Percentiles rank a stretch among this genome's conserved stretches.
Evolutionary conservation across 2,113 vertebrate genomes (phyloP).

Genomic region (Probosciger aterrimus): DNA sequence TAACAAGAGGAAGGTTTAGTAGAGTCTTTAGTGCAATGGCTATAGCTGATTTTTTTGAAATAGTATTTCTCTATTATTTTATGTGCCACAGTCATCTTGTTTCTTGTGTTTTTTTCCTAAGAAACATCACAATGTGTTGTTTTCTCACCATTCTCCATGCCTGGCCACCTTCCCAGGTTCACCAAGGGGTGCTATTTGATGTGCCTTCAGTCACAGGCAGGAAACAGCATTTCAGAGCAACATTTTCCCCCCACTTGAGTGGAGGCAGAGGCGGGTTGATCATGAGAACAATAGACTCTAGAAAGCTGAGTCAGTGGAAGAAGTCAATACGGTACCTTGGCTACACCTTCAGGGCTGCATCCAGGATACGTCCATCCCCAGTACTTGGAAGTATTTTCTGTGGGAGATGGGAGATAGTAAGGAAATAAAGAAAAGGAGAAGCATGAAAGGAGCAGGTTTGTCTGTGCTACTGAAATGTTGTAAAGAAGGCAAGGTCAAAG

Average conservation of each 20-base stretch:
- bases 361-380: not conserved
- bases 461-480: not conserved
- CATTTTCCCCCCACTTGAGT: rapidly evolving
- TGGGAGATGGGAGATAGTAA: rapidly evolving
- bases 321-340: not conserved
- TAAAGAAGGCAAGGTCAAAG: not conserved
- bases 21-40: not conserved
- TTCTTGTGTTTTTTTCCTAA: not conserved
- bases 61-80: not conserved
- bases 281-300: not conserved
- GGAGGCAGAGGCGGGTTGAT: not conserved
- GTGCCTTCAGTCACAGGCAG: not conserved
- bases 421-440: not conserved
- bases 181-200: not conserved
- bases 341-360: not conserved
- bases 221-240: not conserved
- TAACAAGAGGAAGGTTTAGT: not conserved
- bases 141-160: not conserved
- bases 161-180: not conserved
- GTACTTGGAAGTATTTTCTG: not conserved
- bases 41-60: not conserved
- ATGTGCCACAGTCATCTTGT: not conserved
- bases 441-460: not conserved
- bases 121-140: not conserved
- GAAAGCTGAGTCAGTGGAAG: not conserved